Evolutionary conservation across 2,797 vertebrate genomes (phyloP).

Genomic region (Lithobates pipiens): DNA sequence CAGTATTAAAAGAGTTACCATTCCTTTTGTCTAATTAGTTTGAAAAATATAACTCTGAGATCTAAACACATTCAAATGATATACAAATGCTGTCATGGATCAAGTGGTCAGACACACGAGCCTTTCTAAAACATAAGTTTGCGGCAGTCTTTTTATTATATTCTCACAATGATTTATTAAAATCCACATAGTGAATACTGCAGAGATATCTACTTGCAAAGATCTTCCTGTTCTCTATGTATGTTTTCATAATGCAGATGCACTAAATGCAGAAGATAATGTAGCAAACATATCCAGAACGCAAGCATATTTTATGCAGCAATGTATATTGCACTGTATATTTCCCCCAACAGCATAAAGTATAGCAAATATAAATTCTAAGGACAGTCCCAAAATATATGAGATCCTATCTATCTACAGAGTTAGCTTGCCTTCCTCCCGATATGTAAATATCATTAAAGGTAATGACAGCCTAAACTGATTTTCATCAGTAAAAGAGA

Average conservation of each 20-base stretch:
- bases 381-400: too few relatives aligned
- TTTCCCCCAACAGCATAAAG: background rate
- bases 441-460: background rate
- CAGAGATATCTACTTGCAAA: conserved; percentile 46
- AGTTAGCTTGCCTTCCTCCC: background rate
- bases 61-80: background rate
- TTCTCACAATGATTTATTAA: background rate
- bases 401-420: background rate
- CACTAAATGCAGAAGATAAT: background rate
- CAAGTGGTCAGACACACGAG: background rate
- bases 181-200: conserved; percentile 23
- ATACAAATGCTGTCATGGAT: background rate
- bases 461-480: background rate
- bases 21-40: background rate
- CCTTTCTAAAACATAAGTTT: background rate
- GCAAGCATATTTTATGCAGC: background rate
- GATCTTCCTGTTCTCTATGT: conserved; percentile 4
- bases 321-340: background rate
- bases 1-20: background rate
- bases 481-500: background rate
- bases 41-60: background rate
- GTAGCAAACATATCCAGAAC: background rate
- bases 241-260: conserved; percentile 32
- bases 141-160: background rate
- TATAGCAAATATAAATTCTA: background rate